Conservation (phyloP, 2,797 vertebrate genomes). For the Labroides dimidiatus region DNA sequence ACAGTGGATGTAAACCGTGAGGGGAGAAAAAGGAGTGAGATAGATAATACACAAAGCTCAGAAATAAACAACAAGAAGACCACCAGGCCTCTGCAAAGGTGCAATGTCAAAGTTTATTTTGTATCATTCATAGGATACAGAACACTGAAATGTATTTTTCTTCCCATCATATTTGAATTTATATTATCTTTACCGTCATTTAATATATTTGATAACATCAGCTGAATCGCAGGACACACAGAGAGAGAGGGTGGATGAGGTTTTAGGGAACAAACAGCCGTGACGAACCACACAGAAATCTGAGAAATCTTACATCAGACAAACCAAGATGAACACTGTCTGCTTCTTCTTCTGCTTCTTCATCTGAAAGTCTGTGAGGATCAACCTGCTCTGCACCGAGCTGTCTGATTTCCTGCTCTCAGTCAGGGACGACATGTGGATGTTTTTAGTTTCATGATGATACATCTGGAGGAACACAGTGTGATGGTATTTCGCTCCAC, state of each 20-base stretch:
- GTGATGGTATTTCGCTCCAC: constrained; percentile 14
- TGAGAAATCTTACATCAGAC: constrained; percentile 35
- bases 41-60: background rate
- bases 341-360: background rate
- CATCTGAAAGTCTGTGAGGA: constrained; percentile 9
- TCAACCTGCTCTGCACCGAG: constrained; percentile 4
- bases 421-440: background rate
- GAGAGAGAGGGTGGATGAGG: constrained; percentile 33
- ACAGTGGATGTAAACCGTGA: too few relatives aligned
- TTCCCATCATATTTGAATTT: constrained; percentile 77
- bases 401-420: constrained; percentile 17
- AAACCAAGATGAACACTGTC: constrained; percentile 14
- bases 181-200: constrained; percentile 80
- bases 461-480: constrained; percentile 34
- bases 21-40: too few relatives aligned
- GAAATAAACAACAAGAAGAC: constrained; percentile 7
- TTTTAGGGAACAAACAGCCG: constrained; percentile 48
- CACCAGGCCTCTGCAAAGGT: constrained; percentile 70
- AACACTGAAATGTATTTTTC: constrained; percentile 82
- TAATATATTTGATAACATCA: constrained; percentile 80
- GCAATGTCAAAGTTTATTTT: constrained; percentile 86
- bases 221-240: constrained; percentile 69
- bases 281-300: constrained; percentile 48
- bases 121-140: constrained; percentile 84
- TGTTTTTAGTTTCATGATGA: constrained; percentile 36